Base-by-base conservation (phyloP, 2,888 invertebrate genomes). In the Autographa pulchrina region DNA sequence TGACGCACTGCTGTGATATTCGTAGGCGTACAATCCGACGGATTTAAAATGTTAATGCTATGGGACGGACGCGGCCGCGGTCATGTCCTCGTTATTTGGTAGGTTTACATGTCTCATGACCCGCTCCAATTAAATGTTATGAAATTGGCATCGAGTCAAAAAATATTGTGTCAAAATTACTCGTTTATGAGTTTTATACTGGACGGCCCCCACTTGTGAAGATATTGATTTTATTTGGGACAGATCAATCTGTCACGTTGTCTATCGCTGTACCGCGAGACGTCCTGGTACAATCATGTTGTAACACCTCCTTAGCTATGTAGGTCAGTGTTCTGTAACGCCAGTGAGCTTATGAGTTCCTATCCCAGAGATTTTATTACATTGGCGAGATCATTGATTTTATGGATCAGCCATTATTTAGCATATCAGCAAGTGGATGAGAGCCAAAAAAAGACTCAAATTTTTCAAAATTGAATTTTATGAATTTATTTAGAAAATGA, bases 1-100 rank as follows among this genome's bases (percentile, higher is more conserved):
- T 88, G 88, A 88, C 89, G 92, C 90, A 90, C 90, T 91, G 92
- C 94, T 94, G 94, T 94, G 94, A 94, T 94, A 94, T 92, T 89
- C 88, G 88, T 88, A 90, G 90, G 90, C 90, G 90, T 86, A 90
- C 85, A 86, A 87, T 88, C 88, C 87, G 88, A 88, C 83, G 84
- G 84, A 86, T 86, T 88, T 85, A 85, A 85, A 88, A 88, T 80
- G 85, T 86, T 81, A 72, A 63, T 77, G 71, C 81, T 85, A 80
- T 78, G 79, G 69, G 62, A 72, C 69, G 72, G 69, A 61, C 75
- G 79, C 75, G 77, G 78, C 78, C 77, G 77, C 75, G 75, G 75
- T 64, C 65, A 56, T 48, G 72, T 70, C 62, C 75, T 76, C 73
- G 68, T 77, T 78, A 76, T 85, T 82, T 75, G 76, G 74, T 87